phyloP scores from a whole-genome alignment of 2,113 vertebrate genomes.

The Alouatta palliata region DNA sequence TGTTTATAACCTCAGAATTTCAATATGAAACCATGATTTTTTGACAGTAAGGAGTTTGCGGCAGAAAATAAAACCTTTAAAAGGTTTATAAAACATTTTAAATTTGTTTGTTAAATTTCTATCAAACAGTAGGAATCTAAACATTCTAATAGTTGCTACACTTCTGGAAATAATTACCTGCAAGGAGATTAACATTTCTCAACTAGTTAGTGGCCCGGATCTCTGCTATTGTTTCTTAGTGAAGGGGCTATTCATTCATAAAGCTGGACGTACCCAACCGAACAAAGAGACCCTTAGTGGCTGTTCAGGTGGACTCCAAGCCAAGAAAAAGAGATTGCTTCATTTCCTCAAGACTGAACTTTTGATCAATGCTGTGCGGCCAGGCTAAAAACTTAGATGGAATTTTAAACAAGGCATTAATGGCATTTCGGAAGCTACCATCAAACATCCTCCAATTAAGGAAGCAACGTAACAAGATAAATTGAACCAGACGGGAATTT shows the following conservation, averaged over 20 bases:
- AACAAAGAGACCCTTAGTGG: slow-evolving; percentile 54
- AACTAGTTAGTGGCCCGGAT: not conserved
- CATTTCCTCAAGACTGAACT: slow-evolving; percentile 59
- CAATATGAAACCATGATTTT: slow-evolving; percentile 25
- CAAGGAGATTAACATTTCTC: slow-evolving; percentile 32
- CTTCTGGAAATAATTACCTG: slow-evolving; percentile 62
- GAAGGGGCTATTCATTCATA: slow-evolving; percentile 65
- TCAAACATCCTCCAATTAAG: not conserved
- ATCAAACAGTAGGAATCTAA: not conserved
- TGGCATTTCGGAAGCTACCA: not conserved
- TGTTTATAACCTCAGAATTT: not conserved
- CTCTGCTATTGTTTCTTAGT: not conserved
- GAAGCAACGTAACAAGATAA: not conserved
- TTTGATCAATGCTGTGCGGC: slow-evolving; percentile 57
- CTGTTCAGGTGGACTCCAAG: slow-evolving; percentile 9
- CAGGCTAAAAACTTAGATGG: slow-evolving; percentile 20
- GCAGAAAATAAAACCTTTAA: not conserved
- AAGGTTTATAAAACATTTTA: not conserved
- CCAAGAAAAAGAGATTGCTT: slow-evolving; percentile 50
- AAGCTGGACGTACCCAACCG: slow-evolving; percentile 21
- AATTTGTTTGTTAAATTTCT: slow-evolving; percentile 30
- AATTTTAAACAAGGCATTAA: slow-evolving; percentile 39
- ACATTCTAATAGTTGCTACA: not conserved
- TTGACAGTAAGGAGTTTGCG: not conserved
- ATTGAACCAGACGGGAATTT: not conserved